phyloP scores from a whole-genome alignment of 2,888 invertebrate species.

The Drosophila pseudotalamancana region DNA sequence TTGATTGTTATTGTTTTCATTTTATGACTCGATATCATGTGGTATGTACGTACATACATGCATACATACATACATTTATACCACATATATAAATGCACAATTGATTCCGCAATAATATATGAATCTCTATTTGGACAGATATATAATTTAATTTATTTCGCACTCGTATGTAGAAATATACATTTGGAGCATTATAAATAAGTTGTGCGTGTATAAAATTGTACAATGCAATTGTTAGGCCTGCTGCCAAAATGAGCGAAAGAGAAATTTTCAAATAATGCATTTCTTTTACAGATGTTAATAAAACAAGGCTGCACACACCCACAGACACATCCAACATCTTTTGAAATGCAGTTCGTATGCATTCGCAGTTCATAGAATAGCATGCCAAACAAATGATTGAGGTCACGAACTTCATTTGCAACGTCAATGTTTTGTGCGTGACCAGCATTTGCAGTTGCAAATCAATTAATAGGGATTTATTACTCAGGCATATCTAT shows the following conservation, averaged over 20 bases:
- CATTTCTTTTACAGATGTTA: not conserved
- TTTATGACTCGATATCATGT: not conserved
- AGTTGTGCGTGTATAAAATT: too few relatives aligned
- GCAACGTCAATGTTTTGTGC: not conserved
- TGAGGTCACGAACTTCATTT: conserved; percentile 46
- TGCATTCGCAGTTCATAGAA: conserved; percentile 5
- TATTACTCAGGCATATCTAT: not conserved
- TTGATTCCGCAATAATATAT: too few relatives aligned
- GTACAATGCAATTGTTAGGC: not conserved
- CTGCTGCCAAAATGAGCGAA: too few relatives aligned
- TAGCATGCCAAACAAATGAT: conserved; percentile 33
- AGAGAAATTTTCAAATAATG: conserved; percentile 26
- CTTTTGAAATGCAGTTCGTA: not conserved
- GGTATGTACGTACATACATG: not conserved
- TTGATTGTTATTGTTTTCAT: conserved; percentile 43
- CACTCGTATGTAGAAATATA: conserved; percentile 4
- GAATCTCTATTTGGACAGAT: too few relatives aligned
- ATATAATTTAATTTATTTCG: not conserved
- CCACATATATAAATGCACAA: too few relatives aligned
- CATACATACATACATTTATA: too few relatives aligned
- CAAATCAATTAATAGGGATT: conserved; percentile 2
- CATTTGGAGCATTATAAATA: too few relatives aligned
- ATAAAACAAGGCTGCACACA: not conserved
- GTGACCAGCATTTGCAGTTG: conserved; percentile 22
- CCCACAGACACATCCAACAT: not conserved